Conservation (phyloP, 2,797 vertebrate species). For the Sebastiscus albofasciatus region DNA sequence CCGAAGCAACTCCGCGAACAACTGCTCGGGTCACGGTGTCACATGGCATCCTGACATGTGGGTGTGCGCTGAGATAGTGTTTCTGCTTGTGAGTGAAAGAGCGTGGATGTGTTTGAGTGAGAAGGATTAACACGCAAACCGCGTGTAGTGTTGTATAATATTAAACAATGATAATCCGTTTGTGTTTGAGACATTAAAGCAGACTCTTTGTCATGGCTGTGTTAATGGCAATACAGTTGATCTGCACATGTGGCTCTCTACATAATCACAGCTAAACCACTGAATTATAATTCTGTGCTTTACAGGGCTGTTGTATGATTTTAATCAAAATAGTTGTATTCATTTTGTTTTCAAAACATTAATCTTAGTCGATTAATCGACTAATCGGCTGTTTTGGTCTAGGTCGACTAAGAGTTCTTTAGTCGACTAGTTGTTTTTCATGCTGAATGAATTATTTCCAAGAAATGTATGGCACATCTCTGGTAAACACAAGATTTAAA, state of each 20-base stretch:
- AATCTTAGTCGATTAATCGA: too few species aligned
- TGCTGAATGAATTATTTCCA: too few species aligned
- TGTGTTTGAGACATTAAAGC: background rate
- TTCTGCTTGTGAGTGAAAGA: slow-evolving; percentile 20
- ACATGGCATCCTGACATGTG: slow-evolving; percentile 39
- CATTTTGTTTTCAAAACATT: background rate
- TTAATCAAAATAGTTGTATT: background rate
- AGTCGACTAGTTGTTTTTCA: too few species aligned
- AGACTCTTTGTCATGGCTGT: background rate
- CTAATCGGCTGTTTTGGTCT: too few species aligned
- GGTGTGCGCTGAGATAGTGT: slow-evolving; percentile 18
- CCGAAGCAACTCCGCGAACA: slow-evolving; percentile 31
- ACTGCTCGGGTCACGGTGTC: slow-evolving; percentile 53
- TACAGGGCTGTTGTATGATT: background rate
- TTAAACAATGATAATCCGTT: background rate
- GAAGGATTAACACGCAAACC: background rate
- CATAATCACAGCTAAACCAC: background rate
- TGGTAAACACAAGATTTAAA: too few species aligned
- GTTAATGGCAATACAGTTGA: background rate
- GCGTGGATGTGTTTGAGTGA: background rate
- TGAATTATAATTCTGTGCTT: background rate
- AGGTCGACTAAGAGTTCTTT: too few species aligned
- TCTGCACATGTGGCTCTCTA: background rate
- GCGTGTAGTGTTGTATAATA: background rate
- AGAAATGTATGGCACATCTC: too few species aligned